These are phyloP conservation scores for Rotaria sp. DNA, from an alignment of 2,888 invertebrate species.

Conservation along the genomic window DNA sequence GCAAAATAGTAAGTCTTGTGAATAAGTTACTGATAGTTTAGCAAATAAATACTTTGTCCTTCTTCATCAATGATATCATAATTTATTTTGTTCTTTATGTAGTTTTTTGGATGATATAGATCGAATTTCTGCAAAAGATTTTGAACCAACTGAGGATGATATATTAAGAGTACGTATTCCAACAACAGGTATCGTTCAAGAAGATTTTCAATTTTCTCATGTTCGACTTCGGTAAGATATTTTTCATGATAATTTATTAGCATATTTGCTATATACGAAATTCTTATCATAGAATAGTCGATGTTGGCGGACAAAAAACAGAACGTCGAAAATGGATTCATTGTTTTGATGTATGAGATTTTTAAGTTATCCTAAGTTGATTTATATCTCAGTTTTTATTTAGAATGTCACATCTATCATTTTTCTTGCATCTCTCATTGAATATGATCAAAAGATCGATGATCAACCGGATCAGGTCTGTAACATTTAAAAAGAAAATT, in stretches of 20 bases:
- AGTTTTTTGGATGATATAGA: background rate
- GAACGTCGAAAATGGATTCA: constrained; percentile 15
- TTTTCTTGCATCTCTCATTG: background rate
- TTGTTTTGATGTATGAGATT: background rate
- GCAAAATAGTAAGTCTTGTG: background rate
- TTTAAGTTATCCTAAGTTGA: background rate
- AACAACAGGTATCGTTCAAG: constrained; percentile 1
- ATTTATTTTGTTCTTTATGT: background rate
- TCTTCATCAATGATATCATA: no score
- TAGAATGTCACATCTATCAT: background rate
- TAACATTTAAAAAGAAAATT: background rate
- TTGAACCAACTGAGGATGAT: background rate
- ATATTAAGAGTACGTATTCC: constrained; percentile 2
- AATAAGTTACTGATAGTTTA: no score
- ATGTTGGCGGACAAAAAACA: background rate
- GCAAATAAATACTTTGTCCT: background rate
- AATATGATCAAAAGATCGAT: background rate
- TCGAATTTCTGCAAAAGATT: background rate
- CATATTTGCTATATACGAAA: background rate
- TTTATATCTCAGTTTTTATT: background rate
- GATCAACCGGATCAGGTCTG: background rate
- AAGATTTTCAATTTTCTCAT: background rate
- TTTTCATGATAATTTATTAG: background rate
- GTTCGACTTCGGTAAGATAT: background rate
- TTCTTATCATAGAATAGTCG: background rate